Percentiles rank a stretch among this genome's conserved stretches.
These are phyloP conservation scores for Cremastobaeus sp. DNA, from an alignment of 2,888 invertebrate genomes.

Conservation along the genomic window DNA sequence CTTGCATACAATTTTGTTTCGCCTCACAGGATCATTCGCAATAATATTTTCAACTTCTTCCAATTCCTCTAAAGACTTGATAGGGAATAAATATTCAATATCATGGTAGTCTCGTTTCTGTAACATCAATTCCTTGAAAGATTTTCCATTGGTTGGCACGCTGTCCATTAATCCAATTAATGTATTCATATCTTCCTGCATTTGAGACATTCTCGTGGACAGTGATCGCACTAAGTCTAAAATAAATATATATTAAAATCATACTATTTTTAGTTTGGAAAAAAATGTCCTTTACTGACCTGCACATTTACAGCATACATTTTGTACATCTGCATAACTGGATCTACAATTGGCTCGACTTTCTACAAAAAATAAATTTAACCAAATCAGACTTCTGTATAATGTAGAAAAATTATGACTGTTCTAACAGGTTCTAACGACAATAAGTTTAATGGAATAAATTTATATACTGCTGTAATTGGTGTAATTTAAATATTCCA, in stretches of 20 bases:
- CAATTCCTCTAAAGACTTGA: constrained; percentile 8
- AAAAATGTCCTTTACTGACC: too few species aligned
- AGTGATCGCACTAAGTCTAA: constrained; percentile 15
- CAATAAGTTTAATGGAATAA: too few species aligned
- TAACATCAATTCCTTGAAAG: background rate
- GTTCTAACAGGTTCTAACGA: too few species aligned
- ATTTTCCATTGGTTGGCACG: background rate
- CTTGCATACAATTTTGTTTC: constrained; percentile 30
- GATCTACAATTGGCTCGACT: too few species aligned
- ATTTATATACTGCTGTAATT: too few species aligned
- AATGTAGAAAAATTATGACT: too few species aligned
- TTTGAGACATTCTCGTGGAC: constrained; percentile 8
- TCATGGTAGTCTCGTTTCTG: constrained; percentile 30
- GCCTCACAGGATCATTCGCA: constrained; percentile 9
- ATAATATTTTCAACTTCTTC: constrained; percentile 23
- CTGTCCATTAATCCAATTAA: constrained; percentile 13
- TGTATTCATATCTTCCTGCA: constrained; percentile 26
- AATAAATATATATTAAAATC: background rate
- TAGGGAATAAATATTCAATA: constrained; percentile 21
- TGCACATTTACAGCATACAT: constrained; percentile 17
- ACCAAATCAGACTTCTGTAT: too few species aligned
- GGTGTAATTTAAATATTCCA: too few species aligned
- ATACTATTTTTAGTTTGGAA: background rate
- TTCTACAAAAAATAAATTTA: too few species aligned
- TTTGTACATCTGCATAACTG: too few species aligned